These are phyloP conservation scores for Bruchidius siliquastri DNA, from an alignment of 2,888 invertebrate genomes.

Conservation along the genomic window DNA sequence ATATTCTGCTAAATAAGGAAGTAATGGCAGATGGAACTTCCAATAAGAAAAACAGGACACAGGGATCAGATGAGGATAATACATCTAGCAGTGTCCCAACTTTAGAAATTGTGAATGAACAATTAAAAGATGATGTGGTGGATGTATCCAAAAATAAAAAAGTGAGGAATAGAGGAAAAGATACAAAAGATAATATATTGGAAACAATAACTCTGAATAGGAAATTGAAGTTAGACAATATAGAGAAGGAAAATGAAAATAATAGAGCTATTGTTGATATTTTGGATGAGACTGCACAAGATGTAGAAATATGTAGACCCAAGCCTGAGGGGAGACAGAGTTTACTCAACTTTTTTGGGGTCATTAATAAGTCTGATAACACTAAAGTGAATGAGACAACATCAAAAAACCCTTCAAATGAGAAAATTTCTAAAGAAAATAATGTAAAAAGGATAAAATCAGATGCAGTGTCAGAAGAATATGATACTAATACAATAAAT, in stretches of 20 bases:
- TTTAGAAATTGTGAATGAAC: not conserved
- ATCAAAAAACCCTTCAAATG: not conserved
- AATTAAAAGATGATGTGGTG: not conserved
- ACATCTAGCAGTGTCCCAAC: not conserved
- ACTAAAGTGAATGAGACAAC: not conserved
- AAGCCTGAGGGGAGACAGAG: conserved; percentile 11
- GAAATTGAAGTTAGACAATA: conserved; percentile 4
- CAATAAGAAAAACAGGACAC: not conserved
- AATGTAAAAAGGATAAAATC: not conserved
- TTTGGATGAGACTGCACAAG: conserved; percentile 16
- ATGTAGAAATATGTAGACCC: conserved; percentile 5
- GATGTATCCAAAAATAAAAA: not conserved
- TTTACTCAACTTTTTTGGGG: conserved; percentile 16
- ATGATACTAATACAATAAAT: conserved; percentile 1
- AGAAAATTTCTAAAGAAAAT: not conserved
- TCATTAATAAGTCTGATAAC: conserved; percentile 9
- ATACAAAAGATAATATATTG: not conserved
- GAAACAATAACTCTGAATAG: not conserved
- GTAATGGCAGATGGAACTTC: no score
- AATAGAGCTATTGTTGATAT: conserved; percentile 2
- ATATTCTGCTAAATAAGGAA: no score
- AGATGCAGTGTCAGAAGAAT: not conserved
- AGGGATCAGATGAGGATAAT: not conserved
- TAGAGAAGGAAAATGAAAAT: conserved; percentile 1
- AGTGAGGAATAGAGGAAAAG: not conserved